Evolutionary conservation across 2,113 vertebrate genomes (phyloP).

Genomic region (Eudorcas thomsonii): DNA sequence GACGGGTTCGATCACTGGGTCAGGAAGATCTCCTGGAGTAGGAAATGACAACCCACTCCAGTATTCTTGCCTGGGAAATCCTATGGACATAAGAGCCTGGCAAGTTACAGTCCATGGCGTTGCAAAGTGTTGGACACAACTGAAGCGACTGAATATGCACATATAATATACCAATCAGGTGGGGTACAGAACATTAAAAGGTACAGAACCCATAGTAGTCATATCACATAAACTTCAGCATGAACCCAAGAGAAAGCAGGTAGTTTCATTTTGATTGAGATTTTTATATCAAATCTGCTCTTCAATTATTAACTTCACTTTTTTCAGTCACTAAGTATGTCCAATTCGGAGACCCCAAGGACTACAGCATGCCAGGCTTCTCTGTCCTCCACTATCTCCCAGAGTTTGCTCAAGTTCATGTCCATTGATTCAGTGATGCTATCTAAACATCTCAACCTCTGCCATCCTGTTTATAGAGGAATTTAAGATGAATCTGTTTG

Average conservation of each 20-base stretch:
- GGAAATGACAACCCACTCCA: not conserved
- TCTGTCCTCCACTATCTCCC: not conserved
- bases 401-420: not conserved
- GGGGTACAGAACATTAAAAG: not conserved
- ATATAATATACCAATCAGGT: not conserved
- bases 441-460: not conserved
- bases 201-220: not conserved
- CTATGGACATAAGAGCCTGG: not conserved
- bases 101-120: not conserved
- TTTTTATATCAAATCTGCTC: not conserved
- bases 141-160: not conserved
- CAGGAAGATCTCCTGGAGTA: not conserved
- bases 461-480: conserved; percentile 89
- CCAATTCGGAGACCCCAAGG: not conserved
- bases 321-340: not conserved
- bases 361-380: not conserved
- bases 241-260: not conserved
- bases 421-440: not conserved
- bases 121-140: not conserved
- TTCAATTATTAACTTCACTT: not conserved
- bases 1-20: not conserved
- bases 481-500: conserved; percentile 95
- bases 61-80: not conserved
- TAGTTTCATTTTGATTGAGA: not conserved
- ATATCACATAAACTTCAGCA: not conserved